A percentile compares a stretch with the other conserved stretches of the same genome.
Evolutionary conservation across 1,140 invertebrate genomes (phyloP).

Genomic region (Temnothorax curvispinosus): DNA sequence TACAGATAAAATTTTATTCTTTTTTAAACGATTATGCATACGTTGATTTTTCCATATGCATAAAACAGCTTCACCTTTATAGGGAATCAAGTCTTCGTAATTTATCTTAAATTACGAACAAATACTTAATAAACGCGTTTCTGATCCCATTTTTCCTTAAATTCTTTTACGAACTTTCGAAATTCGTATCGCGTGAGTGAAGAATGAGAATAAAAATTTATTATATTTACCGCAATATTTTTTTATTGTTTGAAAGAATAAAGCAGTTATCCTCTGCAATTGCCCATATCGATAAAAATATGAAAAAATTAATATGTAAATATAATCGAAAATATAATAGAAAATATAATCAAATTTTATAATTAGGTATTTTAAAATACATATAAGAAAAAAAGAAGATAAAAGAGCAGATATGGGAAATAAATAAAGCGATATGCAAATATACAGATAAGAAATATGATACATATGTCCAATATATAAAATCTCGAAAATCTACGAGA

Average conservation of each 20-base stretch:
- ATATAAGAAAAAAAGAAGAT: neutral
- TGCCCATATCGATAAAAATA: neutral
- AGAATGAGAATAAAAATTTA: no score
- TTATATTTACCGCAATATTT: neutral
- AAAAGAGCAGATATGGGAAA: neutral
- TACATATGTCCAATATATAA: slow-evolving; percentile 5
- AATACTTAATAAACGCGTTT: no score
- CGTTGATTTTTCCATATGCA: no score
- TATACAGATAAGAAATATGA: neutral
- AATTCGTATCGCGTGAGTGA: no score
- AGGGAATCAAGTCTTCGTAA: no score
- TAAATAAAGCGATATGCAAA: slow-evolving; percentile 24
- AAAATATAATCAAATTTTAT: slow-evolving; percentile 8
- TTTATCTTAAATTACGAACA: no score
- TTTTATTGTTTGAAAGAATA: neutral
- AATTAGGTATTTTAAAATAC: neutral
- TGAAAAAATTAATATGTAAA: neutral
- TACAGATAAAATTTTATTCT: no score
- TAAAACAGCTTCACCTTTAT: no score
- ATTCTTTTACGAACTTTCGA: no score
- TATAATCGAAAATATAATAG: no score
- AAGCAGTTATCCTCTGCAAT: neutral
- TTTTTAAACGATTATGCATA: no score
- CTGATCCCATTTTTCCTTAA: no score
- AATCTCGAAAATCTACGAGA: slow-evolving; percentile 19